phyloP scores from a whole-genome alignment of 2,113 vertebrate species.

The Passer montanus region DNA sequence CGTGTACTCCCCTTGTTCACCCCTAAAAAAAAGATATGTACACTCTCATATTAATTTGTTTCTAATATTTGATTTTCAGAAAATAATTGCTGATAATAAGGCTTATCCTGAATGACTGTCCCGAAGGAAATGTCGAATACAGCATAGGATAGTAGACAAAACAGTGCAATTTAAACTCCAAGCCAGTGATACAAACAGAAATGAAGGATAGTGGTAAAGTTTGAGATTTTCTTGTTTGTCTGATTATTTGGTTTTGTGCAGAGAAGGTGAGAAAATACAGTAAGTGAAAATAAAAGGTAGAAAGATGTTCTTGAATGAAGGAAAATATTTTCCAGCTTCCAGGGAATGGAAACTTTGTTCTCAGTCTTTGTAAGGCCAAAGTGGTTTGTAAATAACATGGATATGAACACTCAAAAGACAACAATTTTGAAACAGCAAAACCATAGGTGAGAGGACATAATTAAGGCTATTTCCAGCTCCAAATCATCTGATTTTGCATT shows the following conservation, averaged over 20 bases:
- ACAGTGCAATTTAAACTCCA: background rate
- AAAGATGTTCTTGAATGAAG: background rate
- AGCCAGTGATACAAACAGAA: background rate
- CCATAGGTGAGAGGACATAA: background rate
- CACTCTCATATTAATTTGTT: background rate
- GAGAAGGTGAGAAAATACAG: background rate
- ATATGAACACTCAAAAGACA: background rate
- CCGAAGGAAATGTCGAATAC: background rate
- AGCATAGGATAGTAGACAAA: background rate
- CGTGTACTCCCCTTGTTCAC: accelerated
- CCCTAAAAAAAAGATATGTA: background rate
- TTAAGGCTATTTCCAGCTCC: background rate
- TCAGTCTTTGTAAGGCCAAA: background rate
- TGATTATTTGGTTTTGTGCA: background rate
- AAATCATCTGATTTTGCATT: background rate
- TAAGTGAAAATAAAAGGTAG: background rate
- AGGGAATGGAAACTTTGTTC: background rate
- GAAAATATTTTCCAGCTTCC: background rate
- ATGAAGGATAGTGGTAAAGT: background rate
- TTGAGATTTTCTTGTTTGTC: background rate
- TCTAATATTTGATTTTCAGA: background rate
- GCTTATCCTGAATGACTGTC: background rate
- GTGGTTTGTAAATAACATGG: background rate
- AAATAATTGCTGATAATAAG: background rate
- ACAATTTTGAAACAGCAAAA: background rate